These are phyloP conservation scores for Biston stratarius DNA, from an alignment of 2,888 invertebrate species.

Conservation along the genomic window DNA sequence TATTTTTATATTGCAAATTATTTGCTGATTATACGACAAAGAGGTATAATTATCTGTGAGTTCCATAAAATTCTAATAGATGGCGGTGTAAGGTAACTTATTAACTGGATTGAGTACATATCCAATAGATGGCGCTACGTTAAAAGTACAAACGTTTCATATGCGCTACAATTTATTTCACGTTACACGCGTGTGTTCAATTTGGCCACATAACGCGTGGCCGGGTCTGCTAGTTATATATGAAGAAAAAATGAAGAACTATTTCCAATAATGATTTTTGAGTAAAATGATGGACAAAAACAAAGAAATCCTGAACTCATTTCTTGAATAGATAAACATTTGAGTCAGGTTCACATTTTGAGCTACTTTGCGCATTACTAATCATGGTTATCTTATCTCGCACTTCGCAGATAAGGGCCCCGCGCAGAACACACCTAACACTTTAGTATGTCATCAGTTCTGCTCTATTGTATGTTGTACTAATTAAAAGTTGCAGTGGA, in stretches of 20 bases:
- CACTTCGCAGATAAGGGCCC: constrained; percentile 60
- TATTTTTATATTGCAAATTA: no score
- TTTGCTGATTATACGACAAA: no score
- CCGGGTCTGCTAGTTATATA: no score
- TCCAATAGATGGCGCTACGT: no score
- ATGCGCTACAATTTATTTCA: no score
- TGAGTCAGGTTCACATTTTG: constrained; percentile 41
- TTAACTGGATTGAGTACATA: no score
- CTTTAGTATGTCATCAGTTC: constrained; percentile 60
- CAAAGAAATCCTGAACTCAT: constrained; percentile 33
- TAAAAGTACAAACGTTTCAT: no score
- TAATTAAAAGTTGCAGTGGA: constrained; percentile 42
- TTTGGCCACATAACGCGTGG: no score
- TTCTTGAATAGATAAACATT: constrained; percentile 39
- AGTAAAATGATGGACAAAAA: constrained; percentile 5
- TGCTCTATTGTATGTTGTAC: constrained; percentile 48
- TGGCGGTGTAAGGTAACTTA: no score
- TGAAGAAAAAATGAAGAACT: background rate
- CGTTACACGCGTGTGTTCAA: no score
- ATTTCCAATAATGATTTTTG: background rate
- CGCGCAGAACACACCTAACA: constrained; percentile 65
- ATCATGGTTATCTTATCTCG: constrained; percentile 75
- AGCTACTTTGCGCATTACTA: constrained; percentile 59
- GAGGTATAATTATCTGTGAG: no score
- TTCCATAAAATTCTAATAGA: no score